These are phyloP conservation scores for Erythrocercus mccallii DNA, from an alignment of 2,113 vertebrate species.

Conservation along the genomic window DNA sequence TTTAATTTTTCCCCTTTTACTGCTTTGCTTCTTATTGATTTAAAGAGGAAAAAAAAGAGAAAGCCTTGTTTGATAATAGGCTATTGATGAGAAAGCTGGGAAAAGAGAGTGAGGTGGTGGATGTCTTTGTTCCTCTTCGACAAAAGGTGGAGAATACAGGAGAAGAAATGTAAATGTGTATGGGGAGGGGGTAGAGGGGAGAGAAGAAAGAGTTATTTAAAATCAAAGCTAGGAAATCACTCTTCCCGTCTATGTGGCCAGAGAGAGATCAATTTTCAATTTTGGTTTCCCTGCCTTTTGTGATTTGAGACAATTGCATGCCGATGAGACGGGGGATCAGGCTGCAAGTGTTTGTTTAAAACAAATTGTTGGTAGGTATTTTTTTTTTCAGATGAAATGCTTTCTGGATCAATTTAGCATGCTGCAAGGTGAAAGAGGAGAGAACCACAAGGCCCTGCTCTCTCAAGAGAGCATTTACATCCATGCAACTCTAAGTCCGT, in stretches of 20 bases:
- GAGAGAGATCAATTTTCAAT: slow-evolving; percentile 69
- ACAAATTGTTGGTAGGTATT: not conserved
- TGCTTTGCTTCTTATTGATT: slow-evolving; percentile 45
- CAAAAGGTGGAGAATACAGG: slow-evolving; percentile 30
- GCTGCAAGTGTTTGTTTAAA: slow-evolving; percentile 45
- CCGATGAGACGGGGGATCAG: not conserved
- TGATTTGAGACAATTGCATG: slow-evolving; percentile 26
- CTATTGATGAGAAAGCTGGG: slow-evolving; percentile 55
- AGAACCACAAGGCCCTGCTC: not conserved
- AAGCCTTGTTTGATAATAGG: slow-evolving; percentile 31
- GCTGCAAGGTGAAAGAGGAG: not conserved
- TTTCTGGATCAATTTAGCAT: slow-evolving; percentile 18
- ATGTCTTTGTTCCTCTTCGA: slow-evolving; percentile 51
- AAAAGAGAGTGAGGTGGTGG: not conserved
- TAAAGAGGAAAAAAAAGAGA: not conserved
- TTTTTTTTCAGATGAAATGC: not conserved
- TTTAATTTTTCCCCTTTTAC: slow-evolving; percentile 18
- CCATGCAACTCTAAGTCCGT: fast-evolving
- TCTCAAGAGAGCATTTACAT: not conserved
- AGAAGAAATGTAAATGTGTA: slow-evolving; percentile 6
- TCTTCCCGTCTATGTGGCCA: not conserved
- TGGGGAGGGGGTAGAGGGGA: not conserved
- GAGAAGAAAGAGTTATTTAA: slow-evolving; percentile 44
- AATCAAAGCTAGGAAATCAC: slow-evolving; percentile 48
- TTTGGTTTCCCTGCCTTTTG: slow-evolving; percentile 49